A percentile compares a stretch with the other conserved stretches of the same genome.
Evolutionary conservation across 2,888 invertebrate species (phyloP).

Genomic region (Dromius quadrimaculatus): DNA sequence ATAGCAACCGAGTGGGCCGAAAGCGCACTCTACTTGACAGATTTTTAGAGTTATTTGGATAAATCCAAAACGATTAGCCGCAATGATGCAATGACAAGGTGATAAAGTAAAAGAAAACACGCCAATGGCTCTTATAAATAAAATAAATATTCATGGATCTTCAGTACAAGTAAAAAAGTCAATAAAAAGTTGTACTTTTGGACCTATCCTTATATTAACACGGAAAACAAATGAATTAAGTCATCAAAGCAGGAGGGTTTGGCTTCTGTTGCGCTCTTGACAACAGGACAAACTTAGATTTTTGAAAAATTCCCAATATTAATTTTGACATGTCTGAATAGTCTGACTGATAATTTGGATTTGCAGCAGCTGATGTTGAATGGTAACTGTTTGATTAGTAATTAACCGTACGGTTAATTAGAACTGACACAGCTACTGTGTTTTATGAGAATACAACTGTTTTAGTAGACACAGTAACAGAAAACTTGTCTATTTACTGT

Average conservation of each 20-base stretch:
- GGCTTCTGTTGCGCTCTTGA: neutral
- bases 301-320: neutral
- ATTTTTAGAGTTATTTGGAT: neutral
- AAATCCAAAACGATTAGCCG: neutral
- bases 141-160: slow-evolving; percentile 19
- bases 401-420: slow-evolving; percentile 31
- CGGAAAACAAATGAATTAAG: neutral
- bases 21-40: too few relatives aligned
- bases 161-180: slow-evolving; percentile 1
- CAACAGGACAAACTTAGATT: neutral
- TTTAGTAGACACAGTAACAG: too few relatives aligned
- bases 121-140: slow-evolving; percentile 16
- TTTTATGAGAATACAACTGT: slow-evolving; percentile 24
- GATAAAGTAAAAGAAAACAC: slow-evolving; percentile 1
- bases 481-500: too few relatives aligned
- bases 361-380: too few relatives aligned
- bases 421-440: slow-evolving; percentile 9
- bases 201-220: neutral
- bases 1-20: too few relatives aligned
- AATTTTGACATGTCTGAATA: neutral
- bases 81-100: slow-evolving; percentile 12
- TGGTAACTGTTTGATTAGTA: slow-evolving; percentile 30
- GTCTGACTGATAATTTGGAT: neutral
- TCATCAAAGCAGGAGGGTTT: neutral
- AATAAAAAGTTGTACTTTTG: neutral